Percentiles rank a stretch among this genome's conserved stretches.
Evolutionary conservation across 2,113 vertebrate genomes (phyloP).

Genomic region (Thermophis baileyi): DNA sequence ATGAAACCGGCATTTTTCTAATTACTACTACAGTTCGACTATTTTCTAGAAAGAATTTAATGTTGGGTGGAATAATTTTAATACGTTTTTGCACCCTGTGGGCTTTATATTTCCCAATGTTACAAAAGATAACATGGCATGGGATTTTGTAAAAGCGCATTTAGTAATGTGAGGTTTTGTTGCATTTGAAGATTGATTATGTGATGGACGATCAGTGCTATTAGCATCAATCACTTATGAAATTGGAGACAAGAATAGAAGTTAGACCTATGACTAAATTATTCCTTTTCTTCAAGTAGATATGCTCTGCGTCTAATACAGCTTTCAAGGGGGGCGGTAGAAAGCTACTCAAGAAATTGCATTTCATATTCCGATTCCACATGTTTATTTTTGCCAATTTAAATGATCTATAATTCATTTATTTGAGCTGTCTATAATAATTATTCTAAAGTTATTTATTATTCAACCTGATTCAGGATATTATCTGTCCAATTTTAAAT

Average conservation of each 20-base stretch:
- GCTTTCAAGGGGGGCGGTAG: not conserved
- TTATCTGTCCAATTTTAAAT: slow-evolving; percentile 29
- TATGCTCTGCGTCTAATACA: not conserved
- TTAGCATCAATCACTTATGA: not conserved
- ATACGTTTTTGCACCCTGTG: not conserved
- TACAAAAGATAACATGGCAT: not conserved
- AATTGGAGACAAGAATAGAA: no score
- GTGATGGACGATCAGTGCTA: not conserved
- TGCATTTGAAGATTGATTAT: not conserved
- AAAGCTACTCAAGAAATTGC: not conserved
- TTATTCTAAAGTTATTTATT: not conserved
- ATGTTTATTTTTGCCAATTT: not conserved
- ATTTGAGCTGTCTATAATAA: not conserved
- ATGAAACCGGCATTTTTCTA: not conserved
- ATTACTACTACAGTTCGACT: no score
- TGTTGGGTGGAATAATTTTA: not conserved
- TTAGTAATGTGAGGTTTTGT: not conserved
- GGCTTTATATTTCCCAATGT: not conserved
- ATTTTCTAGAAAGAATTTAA: not conserved
- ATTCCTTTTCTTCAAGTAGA: not conserved
- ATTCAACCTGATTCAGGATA: not conserved
- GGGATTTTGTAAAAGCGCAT: not conserved
- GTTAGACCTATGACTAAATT: not conserved
- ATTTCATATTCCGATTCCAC: not conserved
- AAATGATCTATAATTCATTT: not conserved